Percentiles rank a stretch among this genome's conserved stretches.
Conservation (phyloP, 2,797 vertebrate genomes). For the Darevskia nairensis region DNA sequence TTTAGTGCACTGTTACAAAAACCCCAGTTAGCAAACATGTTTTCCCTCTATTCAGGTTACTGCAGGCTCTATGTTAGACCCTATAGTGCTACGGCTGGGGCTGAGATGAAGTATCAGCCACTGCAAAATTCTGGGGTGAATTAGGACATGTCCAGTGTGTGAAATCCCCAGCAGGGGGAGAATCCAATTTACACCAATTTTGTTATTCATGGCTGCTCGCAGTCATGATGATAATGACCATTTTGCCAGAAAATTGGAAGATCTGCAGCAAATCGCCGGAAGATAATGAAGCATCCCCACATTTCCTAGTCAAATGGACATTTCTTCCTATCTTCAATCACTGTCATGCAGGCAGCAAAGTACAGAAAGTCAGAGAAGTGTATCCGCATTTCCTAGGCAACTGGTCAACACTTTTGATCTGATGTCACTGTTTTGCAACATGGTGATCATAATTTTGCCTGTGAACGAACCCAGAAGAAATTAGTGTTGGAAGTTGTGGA, state of each 20-base stretch:
- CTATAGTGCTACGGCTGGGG: not conserved
- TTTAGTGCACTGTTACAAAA: not conserved
- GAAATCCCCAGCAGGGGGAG: not conserved
- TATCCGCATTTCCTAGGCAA: not conserved
- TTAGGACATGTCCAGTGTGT: not conserved
- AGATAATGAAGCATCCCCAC: not conserved
- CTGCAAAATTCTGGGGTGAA: not conserved
- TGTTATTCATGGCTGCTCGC: not conserved
- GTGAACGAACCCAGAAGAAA: not conserved
- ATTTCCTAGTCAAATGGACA: not conserved
- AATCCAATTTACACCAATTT: not conserved
- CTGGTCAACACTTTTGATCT: not conserved
- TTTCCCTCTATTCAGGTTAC: not conserved
- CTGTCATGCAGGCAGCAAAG: not conserved
- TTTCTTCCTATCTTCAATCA: not conserved
- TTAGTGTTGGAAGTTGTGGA: not conserved
- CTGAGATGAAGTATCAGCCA: not conserved
- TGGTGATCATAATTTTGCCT: not conserved
- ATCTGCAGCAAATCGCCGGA: not conserved
- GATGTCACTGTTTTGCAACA: not conserved
- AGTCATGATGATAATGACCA: not conserved
- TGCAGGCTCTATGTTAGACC: not conserved
- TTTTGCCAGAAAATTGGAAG: not conserved
- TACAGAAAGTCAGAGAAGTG: not conserved
- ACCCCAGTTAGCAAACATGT: not conserved